Conservation (phyloP, 2,113 vertebrate species). For the Steatornis caripensis region DNA sequence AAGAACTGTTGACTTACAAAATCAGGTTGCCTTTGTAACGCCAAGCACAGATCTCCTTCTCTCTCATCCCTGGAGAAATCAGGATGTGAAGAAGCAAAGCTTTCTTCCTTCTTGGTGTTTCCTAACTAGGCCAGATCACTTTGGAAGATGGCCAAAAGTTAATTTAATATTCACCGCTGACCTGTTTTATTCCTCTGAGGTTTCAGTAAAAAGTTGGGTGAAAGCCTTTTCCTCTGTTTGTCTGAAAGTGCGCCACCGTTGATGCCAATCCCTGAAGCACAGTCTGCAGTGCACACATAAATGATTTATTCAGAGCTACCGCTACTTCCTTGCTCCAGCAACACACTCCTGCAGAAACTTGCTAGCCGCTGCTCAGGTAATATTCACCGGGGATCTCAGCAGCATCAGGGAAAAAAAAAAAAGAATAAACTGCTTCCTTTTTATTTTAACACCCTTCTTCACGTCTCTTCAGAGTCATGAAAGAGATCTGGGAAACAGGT, state of each 20-base stretch:
- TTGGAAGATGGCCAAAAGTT: slow-evolving; percentile 72
- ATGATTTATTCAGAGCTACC: slow-evolving; percentile 68
- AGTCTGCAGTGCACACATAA: slow-evolving; percentile 57
- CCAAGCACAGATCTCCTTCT: slow-evolving; percentile 29
- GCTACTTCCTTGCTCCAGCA: slow-evolving; percentile 52
- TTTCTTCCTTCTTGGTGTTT: slow-evolving; percentile 70
- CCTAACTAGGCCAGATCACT: slow-evolving; percentile 75
- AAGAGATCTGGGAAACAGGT: slow-evolving; percentile 6
- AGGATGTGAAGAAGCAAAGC: slow-evolving; percentile 64
- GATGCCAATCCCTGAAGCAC: slow-evolving; percentile 56
- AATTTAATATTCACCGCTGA: slow-evolving; percentile 77
- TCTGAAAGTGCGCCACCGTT: slow-evolving; percentile 42
- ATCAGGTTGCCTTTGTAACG: slow-evolving; percentile 46
- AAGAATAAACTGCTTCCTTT: neutral
- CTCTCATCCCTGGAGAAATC: slow-evolving; percentile 63
- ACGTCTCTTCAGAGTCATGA: neutral
- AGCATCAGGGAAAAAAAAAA: neutral
- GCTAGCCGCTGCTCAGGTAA: slow-evolving; percentile 30
- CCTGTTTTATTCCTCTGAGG: slow-evolving; percentile 73
- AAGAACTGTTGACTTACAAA: slow-evolving; percentile 51
- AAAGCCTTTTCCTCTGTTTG: slow-evolving; percentile 66
- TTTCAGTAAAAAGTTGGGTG: slow-evolving; percentile 73
- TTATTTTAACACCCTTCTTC: neutral
- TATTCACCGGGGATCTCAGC: neutral
- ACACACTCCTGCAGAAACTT: slow-evolving; percentile 42